Evolutionary conservation across 2,797 vertebrate species (phyloP).

Genomic region (Argyrosomus regius): DNA sequence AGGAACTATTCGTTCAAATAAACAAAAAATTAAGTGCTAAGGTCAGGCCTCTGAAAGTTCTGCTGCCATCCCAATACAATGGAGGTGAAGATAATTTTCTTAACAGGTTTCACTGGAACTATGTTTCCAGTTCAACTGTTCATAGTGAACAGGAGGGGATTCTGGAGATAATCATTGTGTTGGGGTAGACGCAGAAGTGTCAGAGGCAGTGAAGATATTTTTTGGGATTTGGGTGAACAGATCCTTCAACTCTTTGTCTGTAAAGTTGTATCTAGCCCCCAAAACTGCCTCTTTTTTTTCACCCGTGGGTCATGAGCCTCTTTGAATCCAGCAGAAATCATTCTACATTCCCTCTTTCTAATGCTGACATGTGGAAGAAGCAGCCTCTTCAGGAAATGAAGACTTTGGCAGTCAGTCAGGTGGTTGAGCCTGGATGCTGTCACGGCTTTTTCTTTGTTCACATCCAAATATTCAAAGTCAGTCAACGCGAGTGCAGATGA

Average conservation of each 20-base stretch:
- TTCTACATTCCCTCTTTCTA: not conserved
- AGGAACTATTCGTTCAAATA: not conserved
- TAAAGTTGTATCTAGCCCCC: not conserved
- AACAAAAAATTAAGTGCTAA: too few relatives aligned
- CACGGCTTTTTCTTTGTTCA: constrained; percentile 35
- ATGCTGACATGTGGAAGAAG: not conserved
- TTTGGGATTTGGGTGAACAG: not conserved
- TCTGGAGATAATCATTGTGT: not conserved
- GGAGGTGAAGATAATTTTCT: not conserved
- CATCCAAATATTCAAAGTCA: constrained; percentile 55
- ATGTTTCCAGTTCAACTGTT: not conserved
- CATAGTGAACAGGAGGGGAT: not conserved
- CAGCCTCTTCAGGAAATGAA: constrained; percentile 24
- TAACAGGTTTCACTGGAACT: not conserved
- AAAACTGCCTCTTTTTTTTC: not conserved
- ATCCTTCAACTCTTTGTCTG: not conserved
- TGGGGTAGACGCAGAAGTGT: not conserved
- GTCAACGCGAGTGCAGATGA: constrained; percentile 29
- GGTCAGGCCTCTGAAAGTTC: not conserved
- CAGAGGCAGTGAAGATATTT: not conserved
- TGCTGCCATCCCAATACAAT: not conserved
- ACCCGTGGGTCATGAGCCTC: not conserved
- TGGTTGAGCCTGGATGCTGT: constrained; percentile 30
- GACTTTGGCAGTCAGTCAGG: constrained; percentile 24
- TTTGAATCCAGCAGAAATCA: constrained; percentile 1